Evolutionary conservation across 2,113 vertebrate genomes (phyloP), one percentile per base, ranked within the genome.

Genomic region (Ophthalmolycus amberensis): DNA sequence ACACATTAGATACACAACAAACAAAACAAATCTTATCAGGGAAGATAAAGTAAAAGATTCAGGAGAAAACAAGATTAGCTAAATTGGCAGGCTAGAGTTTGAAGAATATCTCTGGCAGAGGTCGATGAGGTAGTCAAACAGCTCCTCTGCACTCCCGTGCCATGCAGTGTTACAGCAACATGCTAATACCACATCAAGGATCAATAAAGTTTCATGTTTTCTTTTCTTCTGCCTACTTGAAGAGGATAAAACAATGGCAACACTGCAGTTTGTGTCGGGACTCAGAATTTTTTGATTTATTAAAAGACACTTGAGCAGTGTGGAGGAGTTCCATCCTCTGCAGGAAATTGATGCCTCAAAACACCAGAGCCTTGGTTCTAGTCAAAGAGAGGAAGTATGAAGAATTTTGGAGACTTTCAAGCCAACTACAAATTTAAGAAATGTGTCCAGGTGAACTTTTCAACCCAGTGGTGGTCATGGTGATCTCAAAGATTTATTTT

Each of bases 391-490:
- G 38, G 14, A 72, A 25, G 58, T 9, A 18, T 20, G 16, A 37
- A 20, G 16, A 40, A 8, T 34, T 67, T 38, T 16, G 12, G 11
- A 29, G 5, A 54, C 9, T 16, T n/a, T 18, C 1, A 32, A 37
- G 20, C 69, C 18, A 58, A 73, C 5, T 9, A 56, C 64, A 16
- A 64, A 71, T 70, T 54, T 22, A 18, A 46, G 27, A 71, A 37
- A 60, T 67, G 6, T 44, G 56, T 32, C 16, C 6, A 32, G 25
- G 32, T 42, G 9, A 73, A 81, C 32, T 60, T 67, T 65, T 77
- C 48, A 80, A 44, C 52, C 60, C 66, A 10, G 4, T 37, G 8
- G 22, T 9, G 22, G 25, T 68, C 54, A 27, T 9, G 0, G 8
- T 46, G 42, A 75, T 62, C 71, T 81, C 9, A 59, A 18, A 63